These are phyloP conservation scores for Catostomus latipinnis DNA, from an alignment of 2,797 vertebrate genomes.

Conservation along the genomic window DNA sequence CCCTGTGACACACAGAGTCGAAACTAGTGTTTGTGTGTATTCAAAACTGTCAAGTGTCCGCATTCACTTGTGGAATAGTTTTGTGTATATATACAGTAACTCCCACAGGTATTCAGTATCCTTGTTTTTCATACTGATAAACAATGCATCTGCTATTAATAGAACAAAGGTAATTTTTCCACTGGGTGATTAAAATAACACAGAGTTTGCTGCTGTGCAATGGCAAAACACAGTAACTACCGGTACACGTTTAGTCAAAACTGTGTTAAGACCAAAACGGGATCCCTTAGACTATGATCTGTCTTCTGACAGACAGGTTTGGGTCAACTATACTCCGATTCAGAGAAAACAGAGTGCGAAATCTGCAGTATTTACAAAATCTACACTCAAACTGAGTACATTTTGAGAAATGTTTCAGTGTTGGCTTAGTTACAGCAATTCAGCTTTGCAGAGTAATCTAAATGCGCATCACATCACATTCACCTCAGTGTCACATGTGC, in stretches of 20 bases:
- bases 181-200: constrained; percentile 39
- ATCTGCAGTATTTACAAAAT: too few species aligned
- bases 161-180: constrained; percentile 53
- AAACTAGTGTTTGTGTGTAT: constrained; percentile 18
- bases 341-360: too few species aligned
- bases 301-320: too few species aligned
- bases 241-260: too few species aligned
- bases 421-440: too few species aligned
- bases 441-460: background rate
- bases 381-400: too few species aligned
- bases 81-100: constrained; percentile 26
- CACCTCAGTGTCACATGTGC: background rate
- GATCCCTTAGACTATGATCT: too few species aligned
- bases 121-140: constrained; percentile 26
- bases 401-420: too few species aligned
- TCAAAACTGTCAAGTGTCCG: background rate
- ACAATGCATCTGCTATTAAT: constrained; percentile 59
- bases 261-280: too few species aligned
- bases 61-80: background rate
- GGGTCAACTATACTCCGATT: too few species aligned
- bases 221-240: too few species aligned
- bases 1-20: constrained; percentile 72
- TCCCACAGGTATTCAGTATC: constrained; percentile 32
- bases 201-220: background rate
- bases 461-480: background rate